Conservation (phyloP, 2,888 invertebrate genomes). For the Nomada fabriciana region DNA sequence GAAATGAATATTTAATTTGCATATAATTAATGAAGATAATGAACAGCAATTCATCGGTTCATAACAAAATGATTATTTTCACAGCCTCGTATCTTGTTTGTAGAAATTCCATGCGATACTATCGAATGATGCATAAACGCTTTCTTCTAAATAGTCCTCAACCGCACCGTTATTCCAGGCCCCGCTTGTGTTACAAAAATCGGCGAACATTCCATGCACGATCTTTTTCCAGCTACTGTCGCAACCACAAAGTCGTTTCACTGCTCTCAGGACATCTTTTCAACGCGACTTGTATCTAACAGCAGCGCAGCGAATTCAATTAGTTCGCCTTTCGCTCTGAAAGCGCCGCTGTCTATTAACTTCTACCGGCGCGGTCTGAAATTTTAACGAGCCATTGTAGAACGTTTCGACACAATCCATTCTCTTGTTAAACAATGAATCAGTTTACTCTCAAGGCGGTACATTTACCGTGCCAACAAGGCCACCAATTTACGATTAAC, state of each 20-base stretch:
- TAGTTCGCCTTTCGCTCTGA: conserved; percentile 30
- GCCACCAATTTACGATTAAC: not conserved
- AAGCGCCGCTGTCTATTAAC: conserved; percentile 39
- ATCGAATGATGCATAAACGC: conserved; percentile 15
- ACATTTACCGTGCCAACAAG: conserved; percentile 8
- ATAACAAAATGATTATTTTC: not conserved
- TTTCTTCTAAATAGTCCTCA: not conserved
- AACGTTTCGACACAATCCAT: conserved; percentile 18
- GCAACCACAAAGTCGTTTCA: conserved; percentile 25
- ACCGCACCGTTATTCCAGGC: not conserved
- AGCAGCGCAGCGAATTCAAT: conserved; percentile 30
- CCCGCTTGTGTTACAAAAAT: not conserved
- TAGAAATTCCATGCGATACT: not conserved
- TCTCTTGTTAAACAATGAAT: conserved; percentile 9
- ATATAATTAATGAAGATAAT: not conserved
- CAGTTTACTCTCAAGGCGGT: not conserved
- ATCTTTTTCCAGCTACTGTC: conserved; percentile 23
- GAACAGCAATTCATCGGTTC: not conserved
- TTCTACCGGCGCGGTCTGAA: conserved; percentile 28
- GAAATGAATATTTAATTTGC: not conserved
- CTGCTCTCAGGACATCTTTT: conserved; percentile 30
- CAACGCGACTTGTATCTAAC: conserved; percentile 23
- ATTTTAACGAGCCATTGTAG: conserved; percentile 41
- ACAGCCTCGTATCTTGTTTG: not conserved
- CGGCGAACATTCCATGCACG: conserved; percentile 1